These are phyloP conservation scores for Leptoclinus maculatus DNA, from an alignment of 2,797 vertebrate species.

Conservation along the genomic window DNA sequence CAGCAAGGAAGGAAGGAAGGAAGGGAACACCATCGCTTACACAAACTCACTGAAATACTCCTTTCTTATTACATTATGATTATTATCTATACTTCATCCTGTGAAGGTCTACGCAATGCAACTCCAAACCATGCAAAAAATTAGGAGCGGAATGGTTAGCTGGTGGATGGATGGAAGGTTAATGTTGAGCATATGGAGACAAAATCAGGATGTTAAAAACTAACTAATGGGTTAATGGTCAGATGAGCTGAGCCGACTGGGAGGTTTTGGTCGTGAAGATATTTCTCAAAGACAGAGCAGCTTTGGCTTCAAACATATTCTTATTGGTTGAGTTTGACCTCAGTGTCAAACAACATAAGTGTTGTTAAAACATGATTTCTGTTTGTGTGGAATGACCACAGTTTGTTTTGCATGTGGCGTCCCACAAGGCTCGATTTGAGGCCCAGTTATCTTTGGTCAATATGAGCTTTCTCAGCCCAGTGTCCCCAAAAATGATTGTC, in stretches of 20 bases:
- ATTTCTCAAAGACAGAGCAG: background rate
- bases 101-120: slow-evolving; percentile 25
- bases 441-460: background rate
- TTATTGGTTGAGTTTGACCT: background rate
- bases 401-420: slow-evolving; percentile 12
- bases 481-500: background rate
- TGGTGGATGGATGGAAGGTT: slow-evolving; percentile 43
- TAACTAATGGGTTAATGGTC: slow-evolving; percentile 18
- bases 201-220: slow-evolving; percentile 54
- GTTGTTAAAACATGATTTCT: background rate
- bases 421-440: slow-evolving; percentile 17
- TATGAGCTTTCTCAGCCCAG: background rate
- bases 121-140: slow-evolving; percentile 60
- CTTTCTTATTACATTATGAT: background rate
- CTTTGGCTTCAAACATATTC: background rate
- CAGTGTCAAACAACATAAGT: background rate
- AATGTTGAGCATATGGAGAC: slow-evolving; percentile 59
- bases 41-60: slow-evolving; percentile 16
- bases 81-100: slow-evolving; percentile 18
- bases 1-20: slow-evolving; percentile 14
- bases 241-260: slow-evolving; percentile 9
- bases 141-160: slow-evolving; percentile 61
- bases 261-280: background rate
- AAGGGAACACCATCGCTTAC: slow-evolving; percentile 11
- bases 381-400: background rate